Conservation (phyloP, 2,113 vertebrate species). For the Setophaga kirtlandii region DNA sequence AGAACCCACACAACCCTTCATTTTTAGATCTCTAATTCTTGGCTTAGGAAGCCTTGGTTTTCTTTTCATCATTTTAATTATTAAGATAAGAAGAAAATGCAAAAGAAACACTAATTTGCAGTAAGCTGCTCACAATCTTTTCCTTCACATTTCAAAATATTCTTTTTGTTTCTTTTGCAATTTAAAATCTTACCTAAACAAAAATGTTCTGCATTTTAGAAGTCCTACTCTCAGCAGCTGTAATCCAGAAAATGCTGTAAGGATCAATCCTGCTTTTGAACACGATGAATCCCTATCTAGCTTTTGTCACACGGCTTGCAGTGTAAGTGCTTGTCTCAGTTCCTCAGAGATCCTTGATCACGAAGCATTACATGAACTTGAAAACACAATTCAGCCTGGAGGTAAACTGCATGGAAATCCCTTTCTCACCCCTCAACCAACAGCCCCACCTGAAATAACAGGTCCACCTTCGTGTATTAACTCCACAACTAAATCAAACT, state of each 20-base stretch:
- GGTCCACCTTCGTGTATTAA: background rate
- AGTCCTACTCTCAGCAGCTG: slow-evolving; percentile 71
- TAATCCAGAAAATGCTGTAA: slow-evolving; percentile 76
- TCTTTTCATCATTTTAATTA: slow-evolving; percentile 75
- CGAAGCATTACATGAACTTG: slow-evolving; percentile 67
- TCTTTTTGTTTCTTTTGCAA: slow-evolving; percentile 33
- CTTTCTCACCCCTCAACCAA: background rate
- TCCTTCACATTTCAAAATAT: slow-evolving; percentile 17
- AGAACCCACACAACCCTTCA: slow-evolving; percentile 71
- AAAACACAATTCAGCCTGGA: slow-evolving; percentile 76
- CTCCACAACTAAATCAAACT: background rate
- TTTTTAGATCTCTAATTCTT: slow-evolving; percentile 71
- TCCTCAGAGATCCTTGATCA: slow-evolving; percentile 73
- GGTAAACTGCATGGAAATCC: slow-evolving; percentile 70
- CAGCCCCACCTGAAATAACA: background rate
- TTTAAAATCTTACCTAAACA: slow-evolving; percentile 35
- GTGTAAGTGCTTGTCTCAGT: slow-evolving; percentile 72
- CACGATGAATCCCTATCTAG: slow-evolving; percentile 75
- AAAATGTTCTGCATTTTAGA: slow-evolving; percentile 79
- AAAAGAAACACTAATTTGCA: slow-evolving; percentile 78
- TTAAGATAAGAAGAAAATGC: slow-evolving; percentile 83
- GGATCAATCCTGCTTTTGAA: slow-evolving; percentile 83
- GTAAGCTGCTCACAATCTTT: slow-evolving; percentile 73
- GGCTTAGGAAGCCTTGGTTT: slow-evolving; percentile 79
- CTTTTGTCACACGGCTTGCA: slow-evolving; percentile 69